Conservation (phyloP, 2,797 vertebrate species). For the Remorina albescens region DNA sequence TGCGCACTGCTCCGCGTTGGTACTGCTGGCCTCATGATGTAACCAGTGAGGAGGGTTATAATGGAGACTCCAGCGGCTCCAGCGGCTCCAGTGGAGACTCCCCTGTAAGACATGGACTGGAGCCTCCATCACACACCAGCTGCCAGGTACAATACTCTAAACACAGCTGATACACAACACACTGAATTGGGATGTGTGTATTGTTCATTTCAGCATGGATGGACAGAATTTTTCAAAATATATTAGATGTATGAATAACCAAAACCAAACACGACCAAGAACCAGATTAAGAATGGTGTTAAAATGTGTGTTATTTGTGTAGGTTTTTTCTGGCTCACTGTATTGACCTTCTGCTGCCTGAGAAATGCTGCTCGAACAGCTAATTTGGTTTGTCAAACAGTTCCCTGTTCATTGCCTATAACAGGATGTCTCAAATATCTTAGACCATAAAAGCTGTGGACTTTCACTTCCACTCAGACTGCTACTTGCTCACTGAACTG, state of each 20-base stretch:
- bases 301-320: background rate
- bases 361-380: background rate
- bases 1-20: slow-evolving; percentile 78
- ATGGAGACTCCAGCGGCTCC: slow-evolving; percentile 70
- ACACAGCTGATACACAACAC: background rate
- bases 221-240: too few species aligned
- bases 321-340: background rate
- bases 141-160: slow-evolving; percentile 71
- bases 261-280: too few species aligned
- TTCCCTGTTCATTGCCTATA: background rate
- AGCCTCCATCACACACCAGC: slow-evolving; percentile 50
- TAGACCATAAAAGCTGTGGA: background rate
- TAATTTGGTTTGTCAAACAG: background rate
- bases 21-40: slow-evolving; percentile 87
- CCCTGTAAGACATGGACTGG: slow-evolving; percentile 55
- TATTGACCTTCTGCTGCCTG: background rate
- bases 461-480: slow-evolving; percentile 5
- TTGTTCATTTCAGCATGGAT: too few species aligned
- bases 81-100: slow-evolving; percentile 73
- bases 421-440: background rate
- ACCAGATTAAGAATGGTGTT: too few species aligned
- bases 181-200: background rate
- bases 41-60: slow-evolving; percentile 75
- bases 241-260: too few species aligned
- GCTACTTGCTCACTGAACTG: background rate